Conservation (phyloP, 2,888 invertebrate species). For the Cerceris ruficornis region DNA sequence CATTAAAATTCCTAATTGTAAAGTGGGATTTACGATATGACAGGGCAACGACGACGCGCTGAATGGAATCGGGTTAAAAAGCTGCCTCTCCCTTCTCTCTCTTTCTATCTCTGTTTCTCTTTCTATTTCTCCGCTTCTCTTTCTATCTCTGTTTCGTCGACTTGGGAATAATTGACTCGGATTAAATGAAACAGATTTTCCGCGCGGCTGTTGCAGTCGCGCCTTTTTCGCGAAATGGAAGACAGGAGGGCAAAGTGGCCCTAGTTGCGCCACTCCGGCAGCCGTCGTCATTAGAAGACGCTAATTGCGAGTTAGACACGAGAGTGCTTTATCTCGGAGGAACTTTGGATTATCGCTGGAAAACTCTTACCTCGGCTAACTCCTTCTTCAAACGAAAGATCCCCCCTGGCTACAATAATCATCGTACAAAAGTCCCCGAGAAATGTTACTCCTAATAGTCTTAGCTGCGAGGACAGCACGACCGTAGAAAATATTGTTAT, state of each 20-base stretch:
- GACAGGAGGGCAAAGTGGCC: neutral
- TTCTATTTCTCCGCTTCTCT: too few relatives aligned
- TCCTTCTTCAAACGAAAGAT: too few relatives aligned
- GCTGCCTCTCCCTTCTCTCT: neutral
- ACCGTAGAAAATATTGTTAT: too few relatives aligned
- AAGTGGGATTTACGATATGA: neutral
- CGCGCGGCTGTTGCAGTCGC: too few relatives aligned
- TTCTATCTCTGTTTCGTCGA: too few relatives aligned
- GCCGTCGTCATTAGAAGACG: slow-evolving; percentile 66
- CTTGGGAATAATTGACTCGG: too few relatives aligned
- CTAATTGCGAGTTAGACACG: slow-evolving; percentile 69
- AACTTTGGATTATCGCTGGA: slow-evolving; percentile 49
- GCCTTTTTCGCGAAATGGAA: neutral
- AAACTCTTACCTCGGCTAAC: neutral
- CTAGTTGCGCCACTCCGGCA: slow-evolving; percentile 34
- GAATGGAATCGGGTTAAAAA: neutral
- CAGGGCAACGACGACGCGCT: neutral
- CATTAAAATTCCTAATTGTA: neutral
- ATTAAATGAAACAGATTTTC: too few relatives aligned
- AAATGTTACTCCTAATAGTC: too few relatives aligned
- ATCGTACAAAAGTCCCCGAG: too few relatives aligned
- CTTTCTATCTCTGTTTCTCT: neutral
- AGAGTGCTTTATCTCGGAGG: slow-evolving; percentile 56
- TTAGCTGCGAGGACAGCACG: too few relatives aligned
- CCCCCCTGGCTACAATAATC: too few relatives aligned